Base-by-base conservation (phyloP, 2,888 invertebrate species). In the Ypsolopha sequella region DNA sequence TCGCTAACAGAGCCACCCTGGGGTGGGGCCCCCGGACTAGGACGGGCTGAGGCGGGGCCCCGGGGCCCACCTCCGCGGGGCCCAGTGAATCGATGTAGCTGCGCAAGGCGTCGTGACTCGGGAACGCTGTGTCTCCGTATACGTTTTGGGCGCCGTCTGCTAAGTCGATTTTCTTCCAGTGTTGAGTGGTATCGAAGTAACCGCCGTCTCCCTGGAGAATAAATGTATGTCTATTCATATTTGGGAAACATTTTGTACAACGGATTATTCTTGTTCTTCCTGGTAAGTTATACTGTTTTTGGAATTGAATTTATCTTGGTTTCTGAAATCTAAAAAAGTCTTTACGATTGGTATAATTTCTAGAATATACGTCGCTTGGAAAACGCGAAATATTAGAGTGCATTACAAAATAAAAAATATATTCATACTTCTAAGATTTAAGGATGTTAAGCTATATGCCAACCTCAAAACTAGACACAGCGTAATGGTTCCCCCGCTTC, bases 401-500 rank as follows among this genome's bases (percentile, higher is more conserved):
- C 39, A n/a, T n/a, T n/a, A 39, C 10, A 3, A 39, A 39, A n/a
- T 39, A n/a, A 3, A 39, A 9, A n/a, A 39, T 3, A 6, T n/a
- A 2, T 39, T n/a, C 39, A 39, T 39, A 44, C 9, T 9, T 44
- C 1, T 11, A 11, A 6, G 14, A 11, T 14, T 13, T n/a, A 9
- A 44, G n/a, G n/a, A 44, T 44, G 24, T 14, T 13, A 44, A 14
- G 11, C 35, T 13, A 10, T 14, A 41, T 7, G 6, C 41, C 36
- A 1, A 80, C 84, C 69, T 84, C 80, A 38, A 76, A 68, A 0
- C 68, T 70, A 7, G 84, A 80, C 10, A 85, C 75, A 1, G 85
- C 86, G 55, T 87, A 87, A 55, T 80, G 76, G 61, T 77, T 78
- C 10, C 80, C 80, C 2, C 64, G 54, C 49, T 60, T 60, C 0